These are phyloP conservation scores for Nomada flava DNA, from an alignment of 2,888 invertebrate species.

Conservation along the genomic window DNA sequence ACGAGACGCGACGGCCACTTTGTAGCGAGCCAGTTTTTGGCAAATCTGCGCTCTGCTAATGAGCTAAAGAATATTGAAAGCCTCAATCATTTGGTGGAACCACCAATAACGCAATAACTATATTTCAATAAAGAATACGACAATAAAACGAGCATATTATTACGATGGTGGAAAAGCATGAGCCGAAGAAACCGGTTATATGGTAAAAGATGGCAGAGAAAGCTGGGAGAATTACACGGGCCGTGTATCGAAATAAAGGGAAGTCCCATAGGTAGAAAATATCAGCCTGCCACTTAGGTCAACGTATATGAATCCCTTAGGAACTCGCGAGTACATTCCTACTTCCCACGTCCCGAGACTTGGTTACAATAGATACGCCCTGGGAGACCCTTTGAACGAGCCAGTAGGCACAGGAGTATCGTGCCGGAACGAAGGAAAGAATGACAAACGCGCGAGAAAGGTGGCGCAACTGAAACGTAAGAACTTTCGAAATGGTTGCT, in stretches of 20 bases:
- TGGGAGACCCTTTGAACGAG: slow-evolving; percentile 63
- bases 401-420: slow-evolving; percentile 47
- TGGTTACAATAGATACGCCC: slow-evolving; percentile 72
- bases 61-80: no score
- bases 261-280: slow-evolving; percentile 67
- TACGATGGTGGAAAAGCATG: neutral
- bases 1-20: no score
- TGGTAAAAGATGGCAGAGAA: slow-evolving; percentile 11
- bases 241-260: slow-evolving; percentile 57
- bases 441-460: slow-evolving; percentile 41
- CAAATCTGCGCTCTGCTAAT: no score
- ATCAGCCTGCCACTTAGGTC: slow-evolving; percentile 71
- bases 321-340: slow-evolving; percentile 43
- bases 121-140: neutral
- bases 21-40: no score
- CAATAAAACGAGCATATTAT: slow-evolving; percentile 16
- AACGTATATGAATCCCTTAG: slow-evolving; percentile 69
- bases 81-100: no score
- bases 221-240: neutral
- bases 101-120: no score
- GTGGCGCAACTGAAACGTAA: neutral
- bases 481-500: slow-evolving; percentile 13
- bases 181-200: neutral
- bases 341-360: slow-evolving; percentile 27
- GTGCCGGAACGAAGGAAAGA: slow-evolving; percentile 13